Base-by-base conservation (phyloP, 2,797 vertebrate genomes). In the Characodon lateralis region DNA sequence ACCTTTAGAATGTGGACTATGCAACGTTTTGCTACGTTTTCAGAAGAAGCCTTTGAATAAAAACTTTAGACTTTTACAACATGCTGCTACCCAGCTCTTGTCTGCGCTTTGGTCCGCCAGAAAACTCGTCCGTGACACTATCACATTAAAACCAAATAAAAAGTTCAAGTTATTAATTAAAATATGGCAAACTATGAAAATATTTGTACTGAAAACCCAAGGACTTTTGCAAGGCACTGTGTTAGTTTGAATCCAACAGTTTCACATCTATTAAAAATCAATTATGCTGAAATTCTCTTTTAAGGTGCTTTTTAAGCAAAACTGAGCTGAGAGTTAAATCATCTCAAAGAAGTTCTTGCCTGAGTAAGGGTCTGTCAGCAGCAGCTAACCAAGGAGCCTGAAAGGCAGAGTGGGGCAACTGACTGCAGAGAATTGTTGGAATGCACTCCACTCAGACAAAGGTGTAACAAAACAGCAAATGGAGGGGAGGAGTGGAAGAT, bases 381-480 rank as follows among this genome's bases (percentile, higher is more conserved):
- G 77, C 78, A 77, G 85, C 89, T 83, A 83, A 89, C 79, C 55
- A 90, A 91, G 65, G 80, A 87, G 85, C 74, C 79, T 78, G 84
- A 85, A 72, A 73, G 88, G 82, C 81, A 80, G 24, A 72, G 83
- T 9, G 35, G 79, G 65, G 79, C 81, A 84, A 90, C 80, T 87
- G 94, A 93, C 90, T 86, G 80, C 1, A 56, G 93, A 83, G 91
- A 90, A 93, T 93, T 85, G 71, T 31, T 85, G 92, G 94, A 95
- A 94, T 94, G 91, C 77, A 74, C 83, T 89, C 79, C 66, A 66
- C 41, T 73, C 85, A 90, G 80, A 86, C 78, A 72, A 76, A 84
- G 81, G 78, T 1, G 0, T 55, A 74, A 14, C 72, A 51, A 78
- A 69, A 53, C 53, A 26, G 50, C 48, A 69, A 59, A 39, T 61